Evolutionary conservation across 2,113 vertebrate species (phyloP).

Genomic region (Xyliphius kryptos): DNA sequence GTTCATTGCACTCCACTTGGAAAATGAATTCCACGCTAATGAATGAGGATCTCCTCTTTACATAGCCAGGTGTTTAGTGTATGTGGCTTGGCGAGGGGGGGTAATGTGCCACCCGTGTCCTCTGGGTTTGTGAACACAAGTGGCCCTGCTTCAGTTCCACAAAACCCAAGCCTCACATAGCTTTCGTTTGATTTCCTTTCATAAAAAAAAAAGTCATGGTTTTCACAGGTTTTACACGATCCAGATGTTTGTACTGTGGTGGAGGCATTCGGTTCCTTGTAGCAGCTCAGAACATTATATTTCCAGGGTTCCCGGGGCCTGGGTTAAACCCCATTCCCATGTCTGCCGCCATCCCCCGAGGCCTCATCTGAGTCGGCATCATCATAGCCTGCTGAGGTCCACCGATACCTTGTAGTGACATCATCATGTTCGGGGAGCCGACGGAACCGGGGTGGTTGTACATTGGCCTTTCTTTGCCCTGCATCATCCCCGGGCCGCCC

Average conservation of each 20-base stretch:
- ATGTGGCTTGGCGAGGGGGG: slow-evolving; percentile 16
- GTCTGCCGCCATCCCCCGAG: slow-evolving; percentile 83
- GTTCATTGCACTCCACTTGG: slow-evolving; percentile 24
- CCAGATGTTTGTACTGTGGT: slow-evolving; percentile 10
- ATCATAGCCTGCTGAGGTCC: slow-evolving; percentile 99
- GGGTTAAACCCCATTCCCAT: slow-evolving; percentile 98
- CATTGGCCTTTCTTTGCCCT: slow-evolving; percentile 84
- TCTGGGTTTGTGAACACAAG: slow-evolving; percentile 26
- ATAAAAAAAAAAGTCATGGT: slow-evolving; percentile 23
- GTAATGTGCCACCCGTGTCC: slow-evolving; percentile 24
- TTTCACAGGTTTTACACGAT: slow-evolving; percentile 41
- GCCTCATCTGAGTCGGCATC: slow-evolving; percentile 97
- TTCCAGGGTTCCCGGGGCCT: slow-evolving; percentile 92
- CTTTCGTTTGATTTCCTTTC: slow-evolving; percentile 30
- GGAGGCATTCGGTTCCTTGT: slow-evolving; percentile 44
- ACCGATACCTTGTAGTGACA: slow-evolving; percentile 98
- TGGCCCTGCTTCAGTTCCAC: slow-evolving; percentile 26
- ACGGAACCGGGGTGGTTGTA: slow-evolving; percentile 90
- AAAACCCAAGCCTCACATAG: slow-evolving; percentile 15
- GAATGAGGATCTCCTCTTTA: slow-evolving; percentile 31
- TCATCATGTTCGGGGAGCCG: slow-evolving; percentile 97
- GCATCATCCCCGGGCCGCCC: slow-evolving; percentile 86
- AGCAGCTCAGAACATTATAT: slow-evolving; percentile 98
- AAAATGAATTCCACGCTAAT: slow-evolving; percentile 27
- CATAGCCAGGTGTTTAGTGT: slow-evolving; percentile 35